Conservation (phyloP, 2,113 vertebrate genomes). For the Anhinga anhinga region DNA sequence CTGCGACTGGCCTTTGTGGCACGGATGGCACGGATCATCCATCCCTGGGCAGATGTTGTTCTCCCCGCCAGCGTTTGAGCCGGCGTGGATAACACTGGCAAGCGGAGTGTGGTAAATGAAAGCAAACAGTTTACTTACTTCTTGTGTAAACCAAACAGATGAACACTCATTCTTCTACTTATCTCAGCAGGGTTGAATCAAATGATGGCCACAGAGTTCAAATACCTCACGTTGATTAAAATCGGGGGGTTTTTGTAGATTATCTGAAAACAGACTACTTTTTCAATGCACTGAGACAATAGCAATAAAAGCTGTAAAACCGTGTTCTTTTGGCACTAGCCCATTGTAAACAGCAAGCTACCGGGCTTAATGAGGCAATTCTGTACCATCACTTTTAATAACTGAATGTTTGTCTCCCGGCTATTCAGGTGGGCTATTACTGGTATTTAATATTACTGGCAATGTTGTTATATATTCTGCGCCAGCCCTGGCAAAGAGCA, state of each 20-base stretch:
- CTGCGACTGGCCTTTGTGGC: rapidly evolving
- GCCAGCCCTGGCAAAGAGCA: neutral
- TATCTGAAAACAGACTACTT: constrained; percentile 7
- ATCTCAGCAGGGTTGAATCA: neutral
- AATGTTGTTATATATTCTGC: neutral
- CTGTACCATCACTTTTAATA: constrained; percentile 53
- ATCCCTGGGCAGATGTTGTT: neutral
- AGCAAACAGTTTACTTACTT: neutral
- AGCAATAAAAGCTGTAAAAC: constrained; percentile 31
- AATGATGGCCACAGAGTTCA: neutral
- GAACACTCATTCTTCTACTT: neutral
- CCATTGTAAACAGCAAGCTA: constrained; percentile 32
- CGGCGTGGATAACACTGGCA: neutral
- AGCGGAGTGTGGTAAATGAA: neutral
- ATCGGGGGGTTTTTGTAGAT: neutral
- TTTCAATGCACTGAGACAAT: neutral
- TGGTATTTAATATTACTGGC: constrained; percentile 57
- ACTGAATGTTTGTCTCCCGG: constrained; percentile 50
- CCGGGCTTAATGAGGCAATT: constrained; percentile 35
- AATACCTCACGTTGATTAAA: neutral
- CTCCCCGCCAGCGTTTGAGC: neutral
- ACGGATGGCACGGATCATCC: rapidly evolving
- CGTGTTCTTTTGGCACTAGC: constrained; percentile 22
- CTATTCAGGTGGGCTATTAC: constrained; percentile 58
- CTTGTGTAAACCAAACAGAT: neutral